Conservation (phyloP, 1,140 invertebrate species). For the Drosophila melanogaster region DNA sequence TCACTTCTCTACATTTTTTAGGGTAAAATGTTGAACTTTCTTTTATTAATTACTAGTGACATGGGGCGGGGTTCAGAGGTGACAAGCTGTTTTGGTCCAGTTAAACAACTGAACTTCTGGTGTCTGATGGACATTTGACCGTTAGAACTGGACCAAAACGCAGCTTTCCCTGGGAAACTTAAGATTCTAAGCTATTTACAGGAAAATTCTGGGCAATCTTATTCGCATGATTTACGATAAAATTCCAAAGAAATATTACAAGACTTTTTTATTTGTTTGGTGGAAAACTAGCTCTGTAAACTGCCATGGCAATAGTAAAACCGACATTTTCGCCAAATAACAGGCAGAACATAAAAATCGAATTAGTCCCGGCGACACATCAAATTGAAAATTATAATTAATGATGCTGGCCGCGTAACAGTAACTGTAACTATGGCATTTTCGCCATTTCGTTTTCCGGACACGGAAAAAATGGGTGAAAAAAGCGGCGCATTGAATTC, state of each 20-base stretch:
- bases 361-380: constrained; percentile 72
- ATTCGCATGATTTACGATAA: neutral
- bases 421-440: constrained; percentile 43
- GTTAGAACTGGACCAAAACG: constrained; percentile 49
- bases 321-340: constrained; percentile 29
- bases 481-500: constrained; percentile 47
- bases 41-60: constrained; percentile 71
- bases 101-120: constrained; percentile 32
- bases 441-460: constrained; percentile 44
- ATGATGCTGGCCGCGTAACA: constrained; percentile 47
- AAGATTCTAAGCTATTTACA: constrained; percentile 1
- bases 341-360: constrained; percentile 57
- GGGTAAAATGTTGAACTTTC: constrained; percentile 69
- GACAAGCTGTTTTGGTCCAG: constrained; percentile 66
- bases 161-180: constrained; percentile 12
- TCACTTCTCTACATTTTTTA: constrained; percentile 24
- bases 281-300: constrained; percentile 1
- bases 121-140: constrained; percentile 75
- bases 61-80: constrained; percentile 56
- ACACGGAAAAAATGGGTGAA: constrained; percentile 35
- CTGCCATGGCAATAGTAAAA: constrained; percentile 10
- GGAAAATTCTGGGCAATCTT: neutral
- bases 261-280: neutral
- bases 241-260: neutral
- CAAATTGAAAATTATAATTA: constrained; percentile 76